Percentiles rank a stretch among this genome's conserved stretches.
Evolutionary conservation across 2,113 vertebrate genomes (phyloP).

Genomic region (Naja naja): DNA sequence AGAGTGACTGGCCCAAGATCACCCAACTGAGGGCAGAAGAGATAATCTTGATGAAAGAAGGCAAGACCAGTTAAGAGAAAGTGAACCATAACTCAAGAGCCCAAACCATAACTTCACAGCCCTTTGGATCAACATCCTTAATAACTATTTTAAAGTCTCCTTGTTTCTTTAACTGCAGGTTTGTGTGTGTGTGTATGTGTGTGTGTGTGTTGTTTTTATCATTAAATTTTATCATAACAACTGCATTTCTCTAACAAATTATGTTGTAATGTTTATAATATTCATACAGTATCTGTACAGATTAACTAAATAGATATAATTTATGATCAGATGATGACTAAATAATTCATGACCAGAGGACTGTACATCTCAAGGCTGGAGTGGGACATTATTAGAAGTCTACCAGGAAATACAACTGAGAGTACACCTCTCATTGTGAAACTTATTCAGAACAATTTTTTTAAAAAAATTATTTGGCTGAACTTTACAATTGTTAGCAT

Average conservation of each 20-base stretch:
- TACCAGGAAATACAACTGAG: background rate
- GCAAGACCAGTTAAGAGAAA: background rate
- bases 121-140: background rate
- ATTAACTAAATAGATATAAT: background rate
- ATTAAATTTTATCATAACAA: background rate
- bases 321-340: background rate
- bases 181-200: background rate
- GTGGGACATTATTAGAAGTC: background rate
- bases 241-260: background rate
- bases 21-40: background rate
- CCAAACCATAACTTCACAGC: background rate
- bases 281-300: background rate
- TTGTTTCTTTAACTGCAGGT: constrained; percentile 1
- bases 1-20: background rate
- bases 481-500: background rate
- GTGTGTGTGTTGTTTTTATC: background rate
- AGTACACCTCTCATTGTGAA: background rate
- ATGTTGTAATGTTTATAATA: background rate
- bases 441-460: background rate
- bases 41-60: background rate
- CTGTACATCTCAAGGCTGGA: background rate
- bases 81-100: background rate
- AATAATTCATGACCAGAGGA: background rate
- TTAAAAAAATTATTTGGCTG: background rate
- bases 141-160: background rate